Percentiles rank a stretch among this genome's conserved stretches.
phyloP scores from a whole-genome alignment of 2,888 invertebrate genomes.

The Drosophila kambysellisi region DNA sequence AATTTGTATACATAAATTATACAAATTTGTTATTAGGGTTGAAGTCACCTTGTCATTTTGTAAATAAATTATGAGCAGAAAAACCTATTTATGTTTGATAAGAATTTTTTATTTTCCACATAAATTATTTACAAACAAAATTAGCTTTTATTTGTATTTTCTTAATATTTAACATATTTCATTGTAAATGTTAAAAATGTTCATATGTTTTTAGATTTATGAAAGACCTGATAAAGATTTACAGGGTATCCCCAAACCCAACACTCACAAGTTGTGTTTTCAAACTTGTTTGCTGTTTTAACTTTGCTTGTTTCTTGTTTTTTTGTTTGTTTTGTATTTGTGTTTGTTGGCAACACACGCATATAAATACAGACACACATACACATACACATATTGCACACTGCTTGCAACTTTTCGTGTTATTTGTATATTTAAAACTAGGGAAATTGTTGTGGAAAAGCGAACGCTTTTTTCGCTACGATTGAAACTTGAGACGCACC shows the following conservation, averaged over 20 bases:
- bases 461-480: constrained; percentile 36
- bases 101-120: background rate
- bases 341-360: constrained; percentile 30
- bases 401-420: constrained; percentile 30
- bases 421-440: constrained; percentile 39
- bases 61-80: background rate
- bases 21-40: background rate
- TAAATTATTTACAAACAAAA: background rate
- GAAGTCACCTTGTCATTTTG: background rate
- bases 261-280: background rate
- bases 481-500: constrained; percentile 60
- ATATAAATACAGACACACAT: background rate
- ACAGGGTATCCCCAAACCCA: background rate
- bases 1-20: background rate
- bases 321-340: constrained; percentile 1
- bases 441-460: constrained; percentile 28
- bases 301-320: background rate
- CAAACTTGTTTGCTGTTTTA: constrained; percentile 13
- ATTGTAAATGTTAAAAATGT: background rate
- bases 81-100: background rate
- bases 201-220: background rate
- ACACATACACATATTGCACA: constrained; percentile 1
- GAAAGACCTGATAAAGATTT: background rate
- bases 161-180: background rate
- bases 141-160: background rate